Evolutionary conservation across 2,113 vertebrate genomes (phyloP).

Genomic region (Anguilla japonica): DNA sequence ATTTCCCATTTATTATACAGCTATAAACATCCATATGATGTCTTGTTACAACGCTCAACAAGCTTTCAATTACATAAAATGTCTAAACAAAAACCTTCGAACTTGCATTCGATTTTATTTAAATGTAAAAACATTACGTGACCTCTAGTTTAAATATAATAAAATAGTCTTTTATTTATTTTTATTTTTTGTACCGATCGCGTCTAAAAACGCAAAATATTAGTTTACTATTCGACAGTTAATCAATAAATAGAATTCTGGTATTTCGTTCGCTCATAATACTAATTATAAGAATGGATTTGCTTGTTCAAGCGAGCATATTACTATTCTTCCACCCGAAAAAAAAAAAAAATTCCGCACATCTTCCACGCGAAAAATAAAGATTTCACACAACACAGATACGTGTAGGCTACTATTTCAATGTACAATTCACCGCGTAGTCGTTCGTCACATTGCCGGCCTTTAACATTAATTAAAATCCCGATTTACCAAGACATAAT

Average conservation of each 20-base stretch:
- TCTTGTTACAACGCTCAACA: not conserved
- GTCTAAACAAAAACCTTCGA: not conserved
- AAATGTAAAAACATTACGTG: too few species aligned
- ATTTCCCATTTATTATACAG: not conserved
- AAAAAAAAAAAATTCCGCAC: too few species aligned
- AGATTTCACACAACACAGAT: too few species aligned
- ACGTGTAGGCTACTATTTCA: too few species aligned
- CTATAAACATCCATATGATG: not conserved
- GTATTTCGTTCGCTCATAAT: not conserved
- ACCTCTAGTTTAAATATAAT: too few species aligned
- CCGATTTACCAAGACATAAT: too few species aligned
- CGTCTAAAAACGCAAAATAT: not conserved
- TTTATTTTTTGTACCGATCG: not conserved
- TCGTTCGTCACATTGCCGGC: too few species aligned
- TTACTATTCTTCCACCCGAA: not conserved
- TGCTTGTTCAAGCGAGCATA: not conserved
- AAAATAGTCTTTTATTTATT: not conserved
- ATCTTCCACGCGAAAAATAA: too few species aligned
- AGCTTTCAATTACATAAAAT: not conserved
- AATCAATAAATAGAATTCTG: not conserved
- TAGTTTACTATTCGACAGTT: not conserved
- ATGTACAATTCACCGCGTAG: too few species aligned
- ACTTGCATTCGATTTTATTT: not conserved
- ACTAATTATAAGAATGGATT: not conserved
- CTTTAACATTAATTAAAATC: too few species aligned